Evolutionary conservation across 2,888 invertebrate genomes (phyloP).

Genomic region (Spatulosminthurus flaviceps): DNA sequence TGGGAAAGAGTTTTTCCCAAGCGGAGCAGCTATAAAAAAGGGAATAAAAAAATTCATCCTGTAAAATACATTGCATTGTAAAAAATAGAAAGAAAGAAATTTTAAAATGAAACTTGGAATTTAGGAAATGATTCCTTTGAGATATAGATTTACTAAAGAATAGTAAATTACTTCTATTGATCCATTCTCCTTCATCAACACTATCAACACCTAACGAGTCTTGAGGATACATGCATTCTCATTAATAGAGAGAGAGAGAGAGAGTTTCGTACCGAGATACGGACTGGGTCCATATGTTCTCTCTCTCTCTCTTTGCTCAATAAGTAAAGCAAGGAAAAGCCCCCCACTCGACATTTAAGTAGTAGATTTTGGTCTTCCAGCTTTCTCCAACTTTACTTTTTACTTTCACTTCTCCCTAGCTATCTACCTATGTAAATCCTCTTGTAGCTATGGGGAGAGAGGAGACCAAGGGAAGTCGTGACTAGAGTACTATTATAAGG

Average conservation of each 20-base stretch:
- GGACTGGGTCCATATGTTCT: background rate
- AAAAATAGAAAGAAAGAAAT: no score
- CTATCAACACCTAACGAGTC: background rate
- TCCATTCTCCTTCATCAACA: background rate
- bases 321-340: no score
- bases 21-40: no score
- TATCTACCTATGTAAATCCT: no score
- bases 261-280: no score
- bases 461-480: slow-evolving; percentile 25
- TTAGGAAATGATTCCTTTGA: background rate
- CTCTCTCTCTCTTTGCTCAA: no score
- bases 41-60: no score
- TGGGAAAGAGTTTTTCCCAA: no score
- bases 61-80: no score
- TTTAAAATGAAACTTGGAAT: no score
- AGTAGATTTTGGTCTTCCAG: background rate
- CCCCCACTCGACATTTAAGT: background rate
- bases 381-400: background rate
- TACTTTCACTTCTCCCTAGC: background rate
- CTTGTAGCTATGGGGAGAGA: background rate
- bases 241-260: background rate
- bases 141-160: background rate
- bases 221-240: background rate
- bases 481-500: background rate
- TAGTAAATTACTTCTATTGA: background rate